Percentiles rank a stretch among this genome's conserved stretches.
phyloP scores from a whole-genome alignment of 2,113 vertebrate genomes.

The Coryphaenoides rupestris region DNA sequence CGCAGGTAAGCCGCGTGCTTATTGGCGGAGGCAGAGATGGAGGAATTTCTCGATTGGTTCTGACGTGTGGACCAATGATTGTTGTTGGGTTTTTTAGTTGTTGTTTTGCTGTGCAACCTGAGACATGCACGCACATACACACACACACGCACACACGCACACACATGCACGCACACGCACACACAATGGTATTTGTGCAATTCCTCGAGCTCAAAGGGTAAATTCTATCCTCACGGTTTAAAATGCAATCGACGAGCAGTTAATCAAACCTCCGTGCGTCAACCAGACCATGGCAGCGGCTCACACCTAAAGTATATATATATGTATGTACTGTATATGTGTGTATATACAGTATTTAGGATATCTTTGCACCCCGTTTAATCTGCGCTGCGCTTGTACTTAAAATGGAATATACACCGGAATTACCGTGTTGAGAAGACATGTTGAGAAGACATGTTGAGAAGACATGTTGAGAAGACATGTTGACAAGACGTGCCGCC shows the following conservation, averaged over 20 bases:
- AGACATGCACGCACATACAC: constrained; percentile 19
- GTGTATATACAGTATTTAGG: no score
- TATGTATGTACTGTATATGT: no score
- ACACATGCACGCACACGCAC: constrained; percentile 8
- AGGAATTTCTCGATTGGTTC: constrained; percentile 50
- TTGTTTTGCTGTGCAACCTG: constrained; percentile 23
- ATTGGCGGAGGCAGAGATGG: constrained; percentile 64
- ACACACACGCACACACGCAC: constrained; percentile 1
- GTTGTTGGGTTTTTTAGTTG: background rate
- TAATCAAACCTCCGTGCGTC: constrained; percentile 27
- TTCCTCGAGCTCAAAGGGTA: constrained; percentile 35
- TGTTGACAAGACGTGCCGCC: no score
- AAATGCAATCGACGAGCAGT: constrained; percentile 36
- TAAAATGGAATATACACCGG: no score
- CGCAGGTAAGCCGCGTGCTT: constrained; percentile 60
- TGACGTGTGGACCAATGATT: constrained; percentile 48
- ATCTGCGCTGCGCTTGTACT: no score
- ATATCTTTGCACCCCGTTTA: no score
- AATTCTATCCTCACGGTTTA: constrained; percentile 24
- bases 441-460: no score
- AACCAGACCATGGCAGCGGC: no score
- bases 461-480: no score
- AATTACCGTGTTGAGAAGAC: no score
- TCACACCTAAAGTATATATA: no score
- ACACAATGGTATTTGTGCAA: constrained; percentile 24